These are phyloP conservation scores for Eupithecia dodoneata DNA, from an alignment of 2,888 invertebrate genomes.

Conservation along the genomic window DNA sequence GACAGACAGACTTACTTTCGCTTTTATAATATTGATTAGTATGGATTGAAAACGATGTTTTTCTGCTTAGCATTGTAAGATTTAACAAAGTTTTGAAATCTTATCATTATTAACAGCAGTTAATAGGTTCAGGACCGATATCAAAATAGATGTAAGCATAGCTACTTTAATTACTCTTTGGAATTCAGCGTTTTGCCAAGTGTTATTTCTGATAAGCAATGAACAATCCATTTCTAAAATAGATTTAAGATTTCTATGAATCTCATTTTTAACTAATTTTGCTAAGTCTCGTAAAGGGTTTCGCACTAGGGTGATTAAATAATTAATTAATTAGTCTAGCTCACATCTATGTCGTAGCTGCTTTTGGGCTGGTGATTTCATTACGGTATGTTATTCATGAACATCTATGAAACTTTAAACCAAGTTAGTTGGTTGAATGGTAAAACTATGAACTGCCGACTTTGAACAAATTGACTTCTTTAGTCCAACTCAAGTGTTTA, in stretches of 20 bases:
- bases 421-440: not conserved
- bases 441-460: not conserved
- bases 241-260: slow-evolving; percentile 37
- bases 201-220: slow-evolving; percentile 21
- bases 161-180: not conserved
- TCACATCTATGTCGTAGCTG: not conserved
- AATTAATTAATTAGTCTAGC: not conserved
- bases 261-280: slow-evolving; percentile 42
- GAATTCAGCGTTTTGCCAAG: not conserved
- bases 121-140: not conserved
- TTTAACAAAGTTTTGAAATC: not conserved
- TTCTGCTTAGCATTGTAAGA: not conserved
- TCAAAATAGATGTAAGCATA: not conserved
- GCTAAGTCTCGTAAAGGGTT: slow-evolving; percentile 19
- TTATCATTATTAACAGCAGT: not conserved
- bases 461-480: not conserved
- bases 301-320: not conserved
- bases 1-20: too few relatives aligned
- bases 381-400: not conserved
- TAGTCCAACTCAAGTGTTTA: not conserved
- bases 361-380: not conserved
- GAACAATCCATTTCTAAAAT: slow-evolving; percentile 26
- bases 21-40: too few relatives aligned
- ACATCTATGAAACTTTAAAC: not conserved
- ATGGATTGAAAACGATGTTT: not conserved